Evolutionary conservation across 2,797 vertebrate species (phyloP).

Genomic region (Cygnus olor): DNA sequence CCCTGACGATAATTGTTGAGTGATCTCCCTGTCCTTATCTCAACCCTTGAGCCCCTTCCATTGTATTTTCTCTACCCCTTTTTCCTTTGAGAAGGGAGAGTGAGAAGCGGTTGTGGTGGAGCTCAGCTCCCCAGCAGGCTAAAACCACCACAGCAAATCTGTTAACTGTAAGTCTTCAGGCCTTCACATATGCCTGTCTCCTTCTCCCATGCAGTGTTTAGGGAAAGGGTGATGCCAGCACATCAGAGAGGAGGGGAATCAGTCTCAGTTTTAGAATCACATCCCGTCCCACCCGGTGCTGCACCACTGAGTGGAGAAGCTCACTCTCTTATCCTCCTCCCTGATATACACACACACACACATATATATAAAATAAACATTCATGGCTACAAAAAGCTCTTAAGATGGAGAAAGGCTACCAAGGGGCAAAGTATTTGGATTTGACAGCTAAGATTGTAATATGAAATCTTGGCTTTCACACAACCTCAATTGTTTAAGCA

Average conservation of each 20-base stretch:
- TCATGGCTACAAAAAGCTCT: background rate
- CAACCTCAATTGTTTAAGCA: background rate
- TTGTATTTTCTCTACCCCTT: no score
- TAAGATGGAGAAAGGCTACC: background rate
- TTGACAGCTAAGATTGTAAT: background rate
- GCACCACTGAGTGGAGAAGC: rapidly evolving
- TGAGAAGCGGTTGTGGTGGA: no score
- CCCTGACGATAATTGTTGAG: no score
- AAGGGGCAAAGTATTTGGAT: background rate
- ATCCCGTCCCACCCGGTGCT: background rate
- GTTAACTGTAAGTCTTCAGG: background rate
- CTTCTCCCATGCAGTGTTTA: background rate
- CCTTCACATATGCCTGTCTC: background rate
- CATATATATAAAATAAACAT: background rate
- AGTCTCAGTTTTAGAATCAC: background rate
- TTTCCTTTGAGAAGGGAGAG: no score
- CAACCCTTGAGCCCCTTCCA: no score
- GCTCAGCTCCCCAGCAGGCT: no score
- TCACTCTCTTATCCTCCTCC: background rate
- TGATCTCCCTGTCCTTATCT: no score
- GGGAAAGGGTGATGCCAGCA: background rate
- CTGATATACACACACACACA: background rate
- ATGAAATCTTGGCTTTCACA: background rate
- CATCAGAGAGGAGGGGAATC: background rate
- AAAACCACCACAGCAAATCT: no score